A percentile compares a stretch with the other conserved stretches of the same genome.
These are phyloP conservation scores for Tauraco hartlaubi DNA, from an alignment of 2,797 vertebrate species.

Conservation along the genomic window DNA sequence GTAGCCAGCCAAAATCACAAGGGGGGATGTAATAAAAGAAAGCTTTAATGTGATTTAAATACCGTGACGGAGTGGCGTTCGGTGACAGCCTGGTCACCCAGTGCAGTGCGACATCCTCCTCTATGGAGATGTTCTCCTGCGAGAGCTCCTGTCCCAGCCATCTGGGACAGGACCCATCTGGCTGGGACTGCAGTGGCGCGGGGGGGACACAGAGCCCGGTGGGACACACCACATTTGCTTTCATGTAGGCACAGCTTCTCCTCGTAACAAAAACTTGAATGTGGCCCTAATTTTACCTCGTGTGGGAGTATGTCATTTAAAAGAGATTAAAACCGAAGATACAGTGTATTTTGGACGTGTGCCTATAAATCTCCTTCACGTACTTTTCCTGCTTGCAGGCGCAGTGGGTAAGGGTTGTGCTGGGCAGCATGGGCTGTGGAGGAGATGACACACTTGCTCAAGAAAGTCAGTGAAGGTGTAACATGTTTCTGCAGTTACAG, in stretches of 20 bases:
- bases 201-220: slow-evolving; percentile 31
- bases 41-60: slow-evolving; percentile 97
- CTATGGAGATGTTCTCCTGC: slow-evolving; percentile 85
- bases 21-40: slow-evolving; percentile 90
- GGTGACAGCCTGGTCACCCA: slow-evolving; percentile 60
- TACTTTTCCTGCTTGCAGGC: not conserved
- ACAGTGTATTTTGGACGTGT: not conserved
- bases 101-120: slow-evolving; percentile 26
- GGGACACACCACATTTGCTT: slow-evolving; percentile 55
- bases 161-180: slow-evolving; percentile 89
- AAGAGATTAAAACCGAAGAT: not conserved
- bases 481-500: not conserved
- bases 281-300: slow-evolving; percentile 5
- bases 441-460: not conserved
- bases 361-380: not conserved
- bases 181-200: slow-evolving; percentile 72
- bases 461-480: not conserved
- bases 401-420: not conserved
- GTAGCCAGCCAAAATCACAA: slow-evolving; percentile 88
- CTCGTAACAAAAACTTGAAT: not conserved
- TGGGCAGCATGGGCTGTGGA: not conserved
- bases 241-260: slow-evolving; percentile 15
- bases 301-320: not conserved
- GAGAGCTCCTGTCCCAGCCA: slow-evolving; percentile 83
- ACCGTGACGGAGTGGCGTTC: slow-evolving; percentile 89